Conservation (phyloP, 1,140 invertebrate species). For the Medauroidea extradentata region DNA sequence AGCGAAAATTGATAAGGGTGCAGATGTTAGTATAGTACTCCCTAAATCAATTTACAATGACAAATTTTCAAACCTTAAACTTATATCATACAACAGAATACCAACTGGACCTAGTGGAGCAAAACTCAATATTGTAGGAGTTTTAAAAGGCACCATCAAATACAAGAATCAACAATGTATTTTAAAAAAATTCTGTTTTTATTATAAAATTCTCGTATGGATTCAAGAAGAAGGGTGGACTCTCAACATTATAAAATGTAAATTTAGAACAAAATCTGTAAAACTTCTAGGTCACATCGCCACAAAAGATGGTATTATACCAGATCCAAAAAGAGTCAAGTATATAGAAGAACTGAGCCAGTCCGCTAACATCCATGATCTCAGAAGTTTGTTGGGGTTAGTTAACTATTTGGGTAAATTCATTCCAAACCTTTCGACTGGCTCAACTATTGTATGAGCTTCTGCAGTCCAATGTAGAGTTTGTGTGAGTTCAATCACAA, state of each 20-base stretch:
- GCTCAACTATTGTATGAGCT: not conserved
- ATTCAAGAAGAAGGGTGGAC: not conserved
- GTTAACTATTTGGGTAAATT: not conserved
- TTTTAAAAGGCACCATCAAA: too few relatives aligned
- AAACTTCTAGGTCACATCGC: not conserved
- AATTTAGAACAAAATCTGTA: not conserved
- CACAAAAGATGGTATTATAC: not conserved
- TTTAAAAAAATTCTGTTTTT: too few relatives aligned
- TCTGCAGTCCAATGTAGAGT: not conserved
- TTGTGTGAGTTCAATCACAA: not conserved
- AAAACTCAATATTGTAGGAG: too few relatives aligned
- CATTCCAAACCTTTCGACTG: not conserved
- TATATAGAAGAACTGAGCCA: not conserved
- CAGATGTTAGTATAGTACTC: too few relatives aligned
- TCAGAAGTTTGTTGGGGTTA: not conserved
- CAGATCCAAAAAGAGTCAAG: not conserved
- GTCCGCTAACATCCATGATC: not conserved
- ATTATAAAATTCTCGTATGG: not conserved
- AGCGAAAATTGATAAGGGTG: too few relatives aligned
- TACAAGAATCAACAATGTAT: too few relatives aligned
- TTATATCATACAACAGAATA: too few relatives aligned
- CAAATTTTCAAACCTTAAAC: too few relatives aligned
- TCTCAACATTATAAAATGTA: not conserved
- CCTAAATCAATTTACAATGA: too few relatives aligned
- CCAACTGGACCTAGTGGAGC: too few relatives aligned